Evolutionary conservation across 92 coral and sea anemone species (phyloP), one percentile per base, ranked within the genome.

Genomic region (Epizoanthus stellaris): DNA sequence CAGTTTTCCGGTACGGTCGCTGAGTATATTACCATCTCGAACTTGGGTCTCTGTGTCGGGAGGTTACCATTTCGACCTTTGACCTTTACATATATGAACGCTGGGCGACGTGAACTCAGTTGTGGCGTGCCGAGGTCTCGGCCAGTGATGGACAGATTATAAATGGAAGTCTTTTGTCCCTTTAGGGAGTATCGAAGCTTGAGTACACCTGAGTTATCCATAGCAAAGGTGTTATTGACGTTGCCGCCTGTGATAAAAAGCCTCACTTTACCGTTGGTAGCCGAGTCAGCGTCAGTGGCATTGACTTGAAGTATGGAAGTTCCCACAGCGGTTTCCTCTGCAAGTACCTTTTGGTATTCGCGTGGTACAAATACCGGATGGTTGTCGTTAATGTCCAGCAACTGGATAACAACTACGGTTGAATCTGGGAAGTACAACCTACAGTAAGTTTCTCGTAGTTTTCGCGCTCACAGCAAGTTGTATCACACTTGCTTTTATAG

Each of bases 321-420:
- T 25, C 91, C 95, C 17, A 94, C 82, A 0, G 98, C 81, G 15
- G 92, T 91, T 66, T 94, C 88, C 64, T 92, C 98, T 86, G 76
- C 87, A 64, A 94, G 71, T 42, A 92, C 76, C 25, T 92, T 82
- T 54, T 94, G 87, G 65, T 94, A 94, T 54, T 75, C 66, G 56
- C 75, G 43, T 0, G 91, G 92, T 40, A 80, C 88, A 52, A 94
- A 94, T 19, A 87, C 90, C 25, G 98, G 98, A 1, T 63, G 86
- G 87, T 94, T 94, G 77, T 94, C 98, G 61, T 94, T 94, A 67
- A 85, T 76, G 57, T 94, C 94, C 57, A 80, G 39, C 20, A 94
- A 80, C 49, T 63, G 90, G 14, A 94, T 61, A 9, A 77, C 75
- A 16, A 94, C 94, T 4, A 84, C 68, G 3, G 98, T 77, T 36